A percentile compares a stretch with the other conserved stretches of the same genome.
Evolutionary conservation across 2,113 vertebrate genomes (phyloP).

Genomic region (Sylvietta virens): DNA sequence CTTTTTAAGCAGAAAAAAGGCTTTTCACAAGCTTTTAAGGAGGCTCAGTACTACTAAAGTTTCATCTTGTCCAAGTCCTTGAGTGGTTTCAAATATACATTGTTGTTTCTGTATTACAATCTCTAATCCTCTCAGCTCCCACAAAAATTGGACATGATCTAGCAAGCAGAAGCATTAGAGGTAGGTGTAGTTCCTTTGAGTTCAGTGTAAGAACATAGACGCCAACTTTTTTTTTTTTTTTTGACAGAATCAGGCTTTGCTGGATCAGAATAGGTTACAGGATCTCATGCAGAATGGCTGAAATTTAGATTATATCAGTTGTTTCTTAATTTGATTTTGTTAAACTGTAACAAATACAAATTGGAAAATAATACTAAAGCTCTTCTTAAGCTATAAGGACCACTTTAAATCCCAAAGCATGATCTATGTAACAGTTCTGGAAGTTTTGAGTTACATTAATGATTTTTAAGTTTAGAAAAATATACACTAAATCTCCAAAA

Average conservation of each 20-base stretch:
- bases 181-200: background rate
- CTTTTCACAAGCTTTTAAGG: background rate
- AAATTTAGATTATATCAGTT: background rate
- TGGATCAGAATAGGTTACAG: background rate
- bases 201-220: background rate
- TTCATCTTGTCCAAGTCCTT: background rate
- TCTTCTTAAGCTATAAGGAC: background rate
- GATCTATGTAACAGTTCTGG: background rate
- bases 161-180: background rate
- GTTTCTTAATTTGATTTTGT: background rate
- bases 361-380: background rate
- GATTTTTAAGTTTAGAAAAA: background rate
- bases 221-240: background rate
- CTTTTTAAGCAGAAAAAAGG: background rate
- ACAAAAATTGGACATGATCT: background rate
- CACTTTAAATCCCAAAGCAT: background rate
- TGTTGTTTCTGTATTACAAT: background rate
- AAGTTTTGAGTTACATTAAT: background rate
- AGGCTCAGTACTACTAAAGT: background rate
- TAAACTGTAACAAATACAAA: background rate
- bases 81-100: background rate
- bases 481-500: background rate
- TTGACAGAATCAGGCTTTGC: background rate
- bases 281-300: background rate
- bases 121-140: background rate